Conservation (phyloP, 1,140 invertebrate genomes). For the Drosophila lini region DNA sequence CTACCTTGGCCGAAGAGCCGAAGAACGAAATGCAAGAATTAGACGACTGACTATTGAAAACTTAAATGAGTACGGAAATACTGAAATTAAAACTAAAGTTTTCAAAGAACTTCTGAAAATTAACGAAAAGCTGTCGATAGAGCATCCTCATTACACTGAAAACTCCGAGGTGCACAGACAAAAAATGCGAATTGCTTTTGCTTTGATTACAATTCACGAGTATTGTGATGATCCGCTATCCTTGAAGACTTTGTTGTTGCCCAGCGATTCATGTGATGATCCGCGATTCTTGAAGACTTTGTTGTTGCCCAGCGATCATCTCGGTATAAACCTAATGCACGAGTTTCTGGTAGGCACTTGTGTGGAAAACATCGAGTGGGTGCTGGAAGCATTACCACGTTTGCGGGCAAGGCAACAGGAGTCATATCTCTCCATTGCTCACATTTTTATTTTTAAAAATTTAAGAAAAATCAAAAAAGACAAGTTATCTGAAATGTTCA, state of each 20-base stretch:
- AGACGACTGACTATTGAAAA: background rate
- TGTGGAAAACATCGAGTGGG: background rate
- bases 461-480: background rate
- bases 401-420: background rate
- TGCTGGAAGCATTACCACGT: background rate
- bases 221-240: too few species aligned
- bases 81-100: background rate
- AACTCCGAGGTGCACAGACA: background rate
- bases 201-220: background rate
- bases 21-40: background rate
- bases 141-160: background rate
- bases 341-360: background rate
- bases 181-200: constrained; percentile 1
- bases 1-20: background rate
- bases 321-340: background rate
- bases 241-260: too few species aligned
- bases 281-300: background rate
- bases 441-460: background rate
- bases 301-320: background rate
- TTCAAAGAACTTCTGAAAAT: background rate
- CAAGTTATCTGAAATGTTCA: background rate
- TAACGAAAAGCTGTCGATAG: background rate
- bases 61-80: background rate
- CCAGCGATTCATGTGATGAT: background rate
- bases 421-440: background rate